phyloP scores from a whole-genome alignment of 2,113 vertebrate genomes.

The Ornithorhynchus anatinus region DNA sequence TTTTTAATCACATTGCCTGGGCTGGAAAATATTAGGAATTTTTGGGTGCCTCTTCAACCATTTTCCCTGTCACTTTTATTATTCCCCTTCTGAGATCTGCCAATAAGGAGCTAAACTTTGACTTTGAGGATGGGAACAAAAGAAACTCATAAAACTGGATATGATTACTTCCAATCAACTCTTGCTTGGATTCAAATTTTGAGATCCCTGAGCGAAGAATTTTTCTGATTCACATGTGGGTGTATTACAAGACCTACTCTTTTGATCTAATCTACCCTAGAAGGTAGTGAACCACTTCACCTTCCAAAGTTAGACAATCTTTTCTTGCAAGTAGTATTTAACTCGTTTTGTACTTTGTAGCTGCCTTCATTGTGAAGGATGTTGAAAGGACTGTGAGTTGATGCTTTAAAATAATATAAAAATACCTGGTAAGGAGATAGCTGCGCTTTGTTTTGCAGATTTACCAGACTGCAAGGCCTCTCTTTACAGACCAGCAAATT shows the following conservation, averaged over 20 bases:
- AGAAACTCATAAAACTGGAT: conserved; percentile 36
- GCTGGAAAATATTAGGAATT: too few species aligned
- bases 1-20: too few species aligned
- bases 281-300: conserved; percentile 25
- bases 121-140: conserved; percentile 40
- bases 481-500: background rate
- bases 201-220: conserved; percentile 44
- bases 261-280: conserved; percentile 33
- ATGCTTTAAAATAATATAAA: conserved; percentile 14
- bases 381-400: conserved; percentile 14
- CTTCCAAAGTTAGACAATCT: background rate
- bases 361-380: background rate
- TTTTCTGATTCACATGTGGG: conserved; percentile 45
- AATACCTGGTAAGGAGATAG: conserved; percentile 24
- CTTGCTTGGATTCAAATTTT: conserved; percentile 60
- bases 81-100: conserved; percentile 3
- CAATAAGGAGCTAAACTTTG: background rate
- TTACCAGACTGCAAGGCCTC: background rate
- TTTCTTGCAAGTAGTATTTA: background rate
- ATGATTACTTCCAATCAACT: conserved; percentile 26
- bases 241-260: background rate
- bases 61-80: too few species aligned
- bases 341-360: background rate
- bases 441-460: background rate
- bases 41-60: too few species aligned